Conservation (phyloP, 2,797 vertebrate genomes). For the Lophius americanus region DNA sequence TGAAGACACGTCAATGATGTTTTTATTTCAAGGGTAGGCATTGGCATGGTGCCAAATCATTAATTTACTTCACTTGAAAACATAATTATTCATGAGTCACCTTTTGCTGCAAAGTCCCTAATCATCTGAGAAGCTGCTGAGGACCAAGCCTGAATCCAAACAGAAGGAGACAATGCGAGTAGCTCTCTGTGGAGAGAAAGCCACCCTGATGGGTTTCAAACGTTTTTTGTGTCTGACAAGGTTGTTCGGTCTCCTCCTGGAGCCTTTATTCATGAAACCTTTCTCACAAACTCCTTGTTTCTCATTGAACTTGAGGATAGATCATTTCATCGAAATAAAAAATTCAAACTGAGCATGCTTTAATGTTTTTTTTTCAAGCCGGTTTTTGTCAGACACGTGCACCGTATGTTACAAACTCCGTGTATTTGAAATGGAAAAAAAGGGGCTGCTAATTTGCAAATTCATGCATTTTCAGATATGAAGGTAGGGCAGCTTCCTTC, state of each 20-base stretch:
- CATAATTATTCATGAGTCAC: constrained; percentile 73
- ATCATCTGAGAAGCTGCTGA: constrained; percentile 66
- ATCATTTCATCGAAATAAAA: constrained; percentile 66
- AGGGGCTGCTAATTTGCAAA: constrained; percentile 56
- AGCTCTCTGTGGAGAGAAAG: constrained; percentile 61
- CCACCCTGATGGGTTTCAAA: constrained; percentile 71
- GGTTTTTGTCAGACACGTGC: constrained; percentile 55
- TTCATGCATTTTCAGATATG: constrained; percentile 67
- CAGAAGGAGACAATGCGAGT: constrained; percentile 59
- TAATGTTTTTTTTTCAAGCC: constrained; percentile 29
- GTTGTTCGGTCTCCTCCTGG: constrained; percentile 56
- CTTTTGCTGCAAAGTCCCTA: constrained; percentile 58
- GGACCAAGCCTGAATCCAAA: constrained; percentile 70
- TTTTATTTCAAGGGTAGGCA: constrained; percentile 47
- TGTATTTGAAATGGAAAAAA: constrained; percentile 40
- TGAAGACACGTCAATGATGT: constrained; percentile 45
- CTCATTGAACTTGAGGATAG: constrained; percentile 48
- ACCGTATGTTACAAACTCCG: constrained; percentile 48
- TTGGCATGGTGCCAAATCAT: constrained; percentile 58
- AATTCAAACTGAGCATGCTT: constrained; percentile 47
- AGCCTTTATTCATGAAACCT: constrained; percentile 56
- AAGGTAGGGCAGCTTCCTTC: constrained; percentile 48
- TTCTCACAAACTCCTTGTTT: constrained; percentile 28
- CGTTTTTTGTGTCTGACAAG: constrained; percentile 61
- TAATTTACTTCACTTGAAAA: constrained; percentile 63